Evolutionary conservation across 2,113 vertebrate genomes (phyloP).

Genomic region (Corythoichthys intestinalis): DNA sequence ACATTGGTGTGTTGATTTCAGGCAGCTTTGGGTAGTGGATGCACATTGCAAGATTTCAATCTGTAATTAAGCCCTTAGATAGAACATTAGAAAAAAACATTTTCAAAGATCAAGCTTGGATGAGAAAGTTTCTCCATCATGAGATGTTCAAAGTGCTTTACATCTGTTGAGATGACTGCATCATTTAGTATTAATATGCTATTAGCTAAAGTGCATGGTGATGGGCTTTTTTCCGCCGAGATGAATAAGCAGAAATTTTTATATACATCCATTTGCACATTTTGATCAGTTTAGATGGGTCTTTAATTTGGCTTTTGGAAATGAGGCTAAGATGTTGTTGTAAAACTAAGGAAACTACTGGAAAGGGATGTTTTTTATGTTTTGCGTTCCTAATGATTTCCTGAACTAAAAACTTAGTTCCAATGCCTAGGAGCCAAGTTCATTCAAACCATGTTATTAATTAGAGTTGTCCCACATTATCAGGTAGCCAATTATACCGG

Average conservation of each 20-base stretch:
- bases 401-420: too few relatives aligned
- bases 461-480: neutral
- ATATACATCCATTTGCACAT: neutral
- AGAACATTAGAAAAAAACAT: slow-evolving; percentile 7
- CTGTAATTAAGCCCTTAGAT: slow-evolving; percentile 45
- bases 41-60: slow-evolving; percentile 2
- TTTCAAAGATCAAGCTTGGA: slow-evolving; percentile 20
- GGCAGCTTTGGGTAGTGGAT: slow-evolving; percentile 10
- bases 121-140: slow-evolving; percentile 23
- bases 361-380: neutral
- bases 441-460: too few relatives aligned
- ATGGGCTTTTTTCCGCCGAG: neutral
- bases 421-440: neutral
- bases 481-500: too few relatives aligned
- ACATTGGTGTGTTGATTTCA: slow-evolving; percentile 30
- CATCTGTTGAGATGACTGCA: neutral
- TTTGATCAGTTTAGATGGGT: slow-evolving; percentile 11
- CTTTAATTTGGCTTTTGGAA: neutral
- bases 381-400: too few relatives aligned
- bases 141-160: slow-evolving; percentile 6
- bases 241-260: slow-evolving; percentile 9
- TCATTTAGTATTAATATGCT: slow-evolving; percentile 1
- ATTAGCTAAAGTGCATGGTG: neutral
- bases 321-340: neutral
- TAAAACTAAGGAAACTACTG: neutral